Conservation (phyloP, 1,140 invertebrate species). For the Choristoneura fumiferana region DNA sequence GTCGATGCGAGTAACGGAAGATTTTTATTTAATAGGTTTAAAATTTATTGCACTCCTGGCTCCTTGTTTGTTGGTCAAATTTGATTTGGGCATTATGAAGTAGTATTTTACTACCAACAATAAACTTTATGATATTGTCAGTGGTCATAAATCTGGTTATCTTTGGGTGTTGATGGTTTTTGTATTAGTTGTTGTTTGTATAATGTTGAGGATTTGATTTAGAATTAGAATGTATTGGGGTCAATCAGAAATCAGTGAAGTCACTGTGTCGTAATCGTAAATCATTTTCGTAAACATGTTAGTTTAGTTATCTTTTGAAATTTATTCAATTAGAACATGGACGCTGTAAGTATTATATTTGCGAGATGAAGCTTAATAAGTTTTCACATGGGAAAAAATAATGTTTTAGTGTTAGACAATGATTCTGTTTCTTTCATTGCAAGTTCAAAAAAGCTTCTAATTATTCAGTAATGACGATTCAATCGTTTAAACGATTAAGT, state of each 20-base stretch:
- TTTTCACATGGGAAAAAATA: too few species aligned
- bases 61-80: slow-evolving; percentile 53
- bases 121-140: slow-evolving; percentile 51
- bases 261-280: too few species aligned
- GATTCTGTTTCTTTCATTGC: too few species aligned
- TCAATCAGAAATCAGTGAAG: background rate
- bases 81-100: slow-evolving; percentile 52
- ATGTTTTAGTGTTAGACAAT: too few species aligned
- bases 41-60: slow-evolving; percentile 55
- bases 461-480: too few species aligned
- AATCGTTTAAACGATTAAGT: too few species aligned
- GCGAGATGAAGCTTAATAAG: too few species aligned
- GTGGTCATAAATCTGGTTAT: slow-evolving; percentile 25
- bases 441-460: too few species aligned
- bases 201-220: background rate
- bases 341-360: too few species aligned
- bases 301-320: too few species aligned
- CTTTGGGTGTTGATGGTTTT: slow-evolving; percentile 19
- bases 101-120: slow-evolving; percentile 49
- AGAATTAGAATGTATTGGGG: background rate
- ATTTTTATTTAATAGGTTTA: slow-evolving; percentile 62
- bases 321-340: too few species aligned
- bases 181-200: slow-evolving; percentile 3
- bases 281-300: too few species aligned
- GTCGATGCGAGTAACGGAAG: slow-evolving; percentile 31